Base-by-base conservation (phyloP, 1,140 invertebrate species). In the Drosophila ohnishii region DNA sequence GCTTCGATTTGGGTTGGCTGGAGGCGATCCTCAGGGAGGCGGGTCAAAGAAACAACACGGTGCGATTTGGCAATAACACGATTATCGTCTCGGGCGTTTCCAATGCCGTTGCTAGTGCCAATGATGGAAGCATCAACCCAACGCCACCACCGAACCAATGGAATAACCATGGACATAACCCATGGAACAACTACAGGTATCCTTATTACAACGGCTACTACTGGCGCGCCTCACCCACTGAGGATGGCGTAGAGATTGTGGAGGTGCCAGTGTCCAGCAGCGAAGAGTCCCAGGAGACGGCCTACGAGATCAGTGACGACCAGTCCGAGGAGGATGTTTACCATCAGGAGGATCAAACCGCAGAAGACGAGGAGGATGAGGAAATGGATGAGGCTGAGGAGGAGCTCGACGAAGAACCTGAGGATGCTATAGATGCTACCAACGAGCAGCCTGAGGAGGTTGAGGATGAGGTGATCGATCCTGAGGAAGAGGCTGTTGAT, bases 31-130 rank as follows among this genome's bases (percentile, higher is more conserved):
- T 77, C 5, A 13, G 10, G 3, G 48, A 60, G 40, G 72, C 53
- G 3, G 47, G 22, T 16, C 9, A 37, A 14, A 35, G 16, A n/a
- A 61, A 77, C n/a, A 28, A 56, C n/a, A 77, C 74, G 9, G 45
- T 77, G 32, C 14, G 25, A 1, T 62, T 77, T 5, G 74, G 74
- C 2, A 77, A 77, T 42, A 57, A 62, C n/a, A 77, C 74, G 5
- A 10, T 77, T 1, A 77, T 77, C 37, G 25, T 77, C 10, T 39
- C 74, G 13, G 74, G 74, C n/a, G 35, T 77, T 0, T 19, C 74
- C 37, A 51, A 56, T 51, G 56, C 74, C 5, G 9, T 14, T 16
- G 63, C 74, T 11, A 56, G 40, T 11, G 5, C 13, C 16, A 62
- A 77, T n/a, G 47, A 66, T 8, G 65, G 16, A 32, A 37, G 16